Evolutionary conservation across 2,888 invertebrate genomes (phyloP).

Genomic region (Mechanitis mazaeus): DNA sequence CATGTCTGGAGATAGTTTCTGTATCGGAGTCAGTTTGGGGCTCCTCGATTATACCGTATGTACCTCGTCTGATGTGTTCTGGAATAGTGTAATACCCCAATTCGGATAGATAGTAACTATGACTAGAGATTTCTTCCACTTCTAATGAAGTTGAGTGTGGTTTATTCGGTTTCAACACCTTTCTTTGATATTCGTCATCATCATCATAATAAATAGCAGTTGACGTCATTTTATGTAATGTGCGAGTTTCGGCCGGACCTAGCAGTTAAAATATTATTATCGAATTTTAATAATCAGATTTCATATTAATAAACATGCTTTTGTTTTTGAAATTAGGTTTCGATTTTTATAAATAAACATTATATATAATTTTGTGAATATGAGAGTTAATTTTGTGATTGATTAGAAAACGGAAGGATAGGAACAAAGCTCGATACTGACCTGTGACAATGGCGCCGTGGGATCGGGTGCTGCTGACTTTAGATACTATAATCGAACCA

Average conservation of each 20-base stretch:
- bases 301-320: conserved; percentile 42
- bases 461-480: conserved; percentile 78
- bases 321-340: conserved; percentile 41
- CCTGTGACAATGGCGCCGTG: conserved; percentile 80
- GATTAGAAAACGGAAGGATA: conserved; percentile 43
- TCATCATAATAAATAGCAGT: conserved; percentile 77
- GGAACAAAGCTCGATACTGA: conserved; percentile 70
- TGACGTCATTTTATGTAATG: conserved; percentile 80
- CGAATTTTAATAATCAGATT: conserved; percentile 42
- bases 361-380: conserved; percentile 35
- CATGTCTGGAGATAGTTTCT: conserved; percentile 56
- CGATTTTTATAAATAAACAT: conserved; percentile 24
- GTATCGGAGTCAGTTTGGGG: conserved; percentile 73
- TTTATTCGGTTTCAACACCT: conserved; percentile 63
- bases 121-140: conserved; percentile 78
- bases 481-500: conserved; percentile 70
- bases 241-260: conserved; percentile 82
- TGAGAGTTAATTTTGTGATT: conserved; percentile 24
- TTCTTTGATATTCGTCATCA: conserved; percentile 62
- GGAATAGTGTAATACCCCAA: conserved; percentile 66
- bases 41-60: conserved; percentile 71
- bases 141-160: conserved; percentile 74
- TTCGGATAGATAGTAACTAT: conserved; percentile 76
- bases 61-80: conserved; percentile 62
- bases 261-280: conserved; percentile 71